These are phyloP conservation scores for Teleogryllus occipitalis DNA, from an alignment of 1,140 invertebrate species.

Conservation along the genomic window DNA sequence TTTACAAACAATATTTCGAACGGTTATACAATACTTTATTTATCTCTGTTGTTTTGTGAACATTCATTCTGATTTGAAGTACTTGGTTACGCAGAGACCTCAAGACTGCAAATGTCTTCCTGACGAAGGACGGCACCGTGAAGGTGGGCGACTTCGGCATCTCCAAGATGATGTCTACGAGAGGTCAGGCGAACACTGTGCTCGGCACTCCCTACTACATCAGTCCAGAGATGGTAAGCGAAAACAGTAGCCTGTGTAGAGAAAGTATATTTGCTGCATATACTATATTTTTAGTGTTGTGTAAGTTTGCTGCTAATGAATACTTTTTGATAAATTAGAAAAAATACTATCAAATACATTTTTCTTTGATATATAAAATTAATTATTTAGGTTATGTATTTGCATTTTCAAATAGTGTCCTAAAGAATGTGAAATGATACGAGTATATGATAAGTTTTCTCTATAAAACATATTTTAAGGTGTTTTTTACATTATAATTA, in stretches of 20 bases:
- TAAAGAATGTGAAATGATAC: no score
- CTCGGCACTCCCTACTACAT: constrained; percentile 77
- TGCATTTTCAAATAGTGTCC: no score
- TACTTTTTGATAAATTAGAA: neutral
- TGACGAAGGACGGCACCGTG: constrained; percentile 55
- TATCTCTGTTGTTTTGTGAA: neutral
- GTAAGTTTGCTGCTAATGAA: no score
- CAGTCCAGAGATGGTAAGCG: constrained; percentile 67
- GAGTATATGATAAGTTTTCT: neutral
- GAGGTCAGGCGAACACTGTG: constrained; percentile 62
- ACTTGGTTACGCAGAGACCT: constrained; percentile 47
- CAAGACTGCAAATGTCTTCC: constrained; percentile 70
- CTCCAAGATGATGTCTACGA: constrained; percentile 63
- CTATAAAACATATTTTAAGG: neutral
- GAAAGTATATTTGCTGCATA: no score
- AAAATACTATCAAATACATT: neutral
- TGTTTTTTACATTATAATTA: no score
- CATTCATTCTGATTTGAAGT: no score
- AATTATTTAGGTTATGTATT: no score
- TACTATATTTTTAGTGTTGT: no score
- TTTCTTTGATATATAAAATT: no score
- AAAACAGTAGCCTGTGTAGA: neutral
- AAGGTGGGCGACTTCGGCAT: constrained; percentile 78
- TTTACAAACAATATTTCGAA: neutral
- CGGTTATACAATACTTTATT: neutral